Percentiles rank a stretch among this genome's conserved stretches.
These are phyloP conservation scores for Alectoris magna DNA, from an alignment of 2,797 vertebrate species.

Conservation along the genomic window DNA sequence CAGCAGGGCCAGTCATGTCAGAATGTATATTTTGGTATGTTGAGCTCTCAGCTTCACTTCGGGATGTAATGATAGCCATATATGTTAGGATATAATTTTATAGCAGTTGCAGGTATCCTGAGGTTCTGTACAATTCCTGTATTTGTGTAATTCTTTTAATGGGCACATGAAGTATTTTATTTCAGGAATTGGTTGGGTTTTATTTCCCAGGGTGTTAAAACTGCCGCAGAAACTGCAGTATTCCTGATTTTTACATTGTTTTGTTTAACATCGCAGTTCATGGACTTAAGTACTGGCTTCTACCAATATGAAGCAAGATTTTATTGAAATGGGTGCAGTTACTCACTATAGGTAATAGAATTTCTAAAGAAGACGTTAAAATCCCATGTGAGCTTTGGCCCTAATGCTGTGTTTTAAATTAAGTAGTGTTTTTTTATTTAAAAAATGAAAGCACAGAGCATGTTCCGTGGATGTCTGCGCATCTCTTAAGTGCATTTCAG, in stretches of 20 bases:
- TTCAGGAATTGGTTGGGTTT: not conserved
- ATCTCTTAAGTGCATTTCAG: not conserved
- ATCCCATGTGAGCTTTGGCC: not conserved
- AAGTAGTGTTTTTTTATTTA: not conserved
- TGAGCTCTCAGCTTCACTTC: not conserved
- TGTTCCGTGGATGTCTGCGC: not conserved
- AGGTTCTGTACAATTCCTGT: not conserved
- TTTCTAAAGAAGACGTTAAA: conserved; percentile 2
- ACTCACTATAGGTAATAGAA: not conserved
- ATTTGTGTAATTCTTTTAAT: not conserved
- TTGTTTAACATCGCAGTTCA: not conserved
- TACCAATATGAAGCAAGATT: not conserved
- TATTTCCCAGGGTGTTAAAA: not conserved
- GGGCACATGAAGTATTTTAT: not conserved
- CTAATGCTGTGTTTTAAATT: not conserved
- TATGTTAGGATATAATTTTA: not conserved
- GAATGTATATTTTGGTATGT: not conserved
- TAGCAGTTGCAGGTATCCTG: not conserved
- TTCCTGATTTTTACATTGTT: not conserved
- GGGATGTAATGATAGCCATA: not conserved
- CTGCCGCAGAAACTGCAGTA: not conserved
- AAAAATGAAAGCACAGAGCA: not conserved
- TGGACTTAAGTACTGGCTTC: not conserved
- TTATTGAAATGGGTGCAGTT: not conserved
- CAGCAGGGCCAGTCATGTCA: not conserved